phyloP scores from a whole-genome alignment of 2,888 invertebrate genomes.

The Sarcophaga subvicina region DNA sequence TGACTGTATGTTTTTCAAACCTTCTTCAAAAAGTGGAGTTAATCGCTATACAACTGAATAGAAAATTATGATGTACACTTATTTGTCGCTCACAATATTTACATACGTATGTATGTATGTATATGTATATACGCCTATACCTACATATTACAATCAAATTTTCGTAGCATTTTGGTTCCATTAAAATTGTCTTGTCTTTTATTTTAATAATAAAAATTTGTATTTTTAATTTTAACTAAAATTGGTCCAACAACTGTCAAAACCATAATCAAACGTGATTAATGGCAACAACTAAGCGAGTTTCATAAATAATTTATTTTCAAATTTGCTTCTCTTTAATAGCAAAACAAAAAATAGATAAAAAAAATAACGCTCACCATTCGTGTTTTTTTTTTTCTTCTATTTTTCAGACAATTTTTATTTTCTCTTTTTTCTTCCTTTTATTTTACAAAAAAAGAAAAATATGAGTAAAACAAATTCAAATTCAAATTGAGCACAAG shows the following conservation, averaged over 20 bases:
- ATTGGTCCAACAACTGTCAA: slow-evolving; percentile 40
- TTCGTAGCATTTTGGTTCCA: too few species aligned
- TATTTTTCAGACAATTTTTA: neutral
- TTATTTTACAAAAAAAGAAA: neutral
- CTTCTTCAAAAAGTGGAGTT: too few species aligned
- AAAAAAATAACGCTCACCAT: slow-evolving; percentile 4
- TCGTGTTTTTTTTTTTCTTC: too few species aligned
- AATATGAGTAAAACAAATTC: neutral
- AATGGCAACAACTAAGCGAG: slow-evolving; percentile 22
- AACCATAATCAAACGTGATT: slow-evolving; percentile 35
- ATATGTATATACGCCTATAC: too few species aligned
- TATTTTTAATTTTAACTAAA: neutral
- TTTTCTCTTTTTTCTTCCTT: neutral
- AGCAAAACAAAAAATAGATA: neutral
- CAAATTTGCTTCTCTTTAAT: neutral
- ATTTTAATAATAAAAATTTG: neutral
- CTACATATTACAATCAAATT: too few species aligned
- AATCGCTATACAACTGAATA: too few species aligned
- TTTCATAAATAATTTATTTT: slow-evolving; percentile 25
- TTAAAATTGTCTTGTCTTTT: neutral
- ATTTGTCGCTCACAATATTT: too few species aligned
- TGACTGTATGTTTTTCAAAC: too few species aligned
- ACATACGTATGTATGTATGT: too few species aligned
- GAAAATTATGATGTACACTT: too few species aligned
- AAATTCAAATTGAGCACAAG: slow-evolving; percentile 13